Percentiles rank a stretch among this genome's conserved stretches.
These are phyloP conservation scores for Notolepis coatsorum DNA, from an alignment of 2,797 vertebrate genomes.

Conservation along the genomic window DNA sequence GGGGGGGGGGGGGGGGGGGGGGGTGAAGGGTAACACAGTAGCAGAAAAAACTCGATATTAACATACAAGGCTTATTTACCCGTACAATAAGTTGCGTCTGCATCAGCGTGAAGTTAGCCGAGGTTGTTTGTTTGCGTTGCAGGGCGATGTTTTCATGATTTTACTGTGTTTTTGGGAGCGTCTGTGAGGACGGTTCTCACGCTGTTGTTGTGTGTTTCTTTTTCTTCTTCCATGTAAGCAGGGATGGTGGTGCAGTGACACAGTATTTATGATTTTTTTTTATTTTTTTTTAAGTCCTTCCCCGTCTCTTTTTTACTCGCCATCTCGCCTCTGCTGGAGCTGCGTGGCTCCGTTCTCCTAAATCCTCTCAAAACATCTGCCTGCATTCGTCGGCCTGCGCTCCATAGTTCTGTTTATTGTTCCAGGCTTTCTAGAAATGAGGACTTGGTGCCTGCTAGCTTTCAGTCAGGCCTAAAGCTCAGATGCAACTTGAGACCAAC, in stretches of 20 bases:
- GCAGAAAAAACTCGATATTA: not conserved
- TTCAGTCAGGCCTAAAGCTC: slow-evolving; percentile 54
- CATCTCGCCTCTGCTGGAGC: slow-evolving; percentile 61
- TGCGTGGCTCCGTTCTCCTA: slow-evolving; percentile 66
- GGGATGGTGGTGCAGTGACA: slow-evolving; percentile 30
- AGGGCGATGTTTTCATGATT: slow-evolving; percentile 3
- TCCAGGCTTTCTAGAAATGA: slow-evolving; percentile 66
- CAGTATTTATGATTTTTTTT: slow-evolving; percentile 45
- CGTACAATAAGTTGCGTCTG: not conserved
- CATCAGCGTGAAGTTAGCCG: not conserved
- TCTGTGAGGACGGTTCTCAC: slow-evolving; percentile 54
- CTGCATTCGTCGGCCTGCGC: slow-evolving; percentile 52
- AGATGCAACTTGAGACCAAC: slow-evolving; percentile 68
- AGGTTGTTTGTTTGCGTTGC: not conserved
- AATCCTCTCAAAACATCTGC: slow-evolving; percentile 74
- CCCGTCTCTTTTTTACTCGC: slow-evolving; percentile 47
- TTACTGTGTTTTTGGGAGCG: slow-evolving; percentile 6
- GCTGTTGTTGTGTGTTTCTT: slow-evolving; percentile 38
- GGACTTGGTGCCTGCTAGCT: slow-evolving; percentile 62
- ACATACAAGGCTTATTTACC: not conserved
- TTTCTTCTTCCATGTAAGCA: slow-evolving; percentile 33
- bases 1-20: too few species aligned
- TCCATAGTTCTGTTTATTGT: slow-evolving; percentile 77
- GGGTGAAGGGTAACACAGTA: not conserved
- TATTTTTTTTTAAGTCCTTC: slow-evolving; percentile 52